Evolutionary conservation across 2,113 vertebrate species (phyloP), one percentile per base, ranked within the genome.

Genomic region (Seriola rivoliana): DNA sequence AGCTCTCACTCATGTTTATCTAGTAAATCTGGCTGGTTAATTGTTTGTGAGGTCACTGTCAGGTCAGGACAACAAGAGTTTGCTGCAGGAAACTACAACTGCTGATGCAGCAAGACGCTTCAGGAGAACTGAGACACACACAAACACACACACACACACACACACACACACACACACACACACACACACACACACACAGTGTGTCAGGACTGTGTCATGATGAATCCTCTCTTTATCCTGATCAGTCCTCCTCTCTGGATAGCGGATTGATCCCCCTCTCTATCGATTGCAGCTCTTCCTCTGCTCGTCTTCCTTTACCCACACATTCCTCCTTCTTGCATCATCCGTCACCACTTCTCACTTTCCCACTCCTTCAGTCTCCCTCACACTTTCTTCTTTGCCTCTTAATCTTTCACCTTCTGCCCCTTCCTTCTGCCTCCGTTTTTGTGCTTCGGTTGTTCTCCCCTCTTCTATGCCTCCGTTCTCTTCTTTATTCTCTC

Each of bases 171-270:
- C 29, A 29, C 29, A 29, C 29, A 29, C 29, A 29, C 29, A 29
- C 25, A 29, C 29, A 29, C 29, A 29, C 29, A 29, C 29, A 29
- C 29, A 29, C 29, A 29, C 29, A 29, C 29, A 29, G 29, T 71
- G 4, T 55, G 93, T 77, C 50, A 54, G 21, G 54, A 3, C 29
- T 57, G 57, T 68, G 77, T 62, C 69, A 68, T 82, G 88, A 88
- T 82, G 63, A 88, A 88, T 73, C 78, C n/a, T 62, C 9, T 55
- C 78, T 78, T 42, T 66, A 68, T 36, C 75, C 75, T 68, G 66
- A 88, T 90, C 80, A 19, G 54, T 88, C 86, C 81, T 90, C 81
- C 88, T 80, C 80, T 74, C 71, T 36, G 29, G 75, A 86, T 76
- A 86, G 73, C 70, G 71, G 76, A 88, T 88, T 89, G 79, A 86